Base-by-base conservation (phyloP, 2,797 vertebrate genomes). In the Tachyglossus aculeatus region DNA sequence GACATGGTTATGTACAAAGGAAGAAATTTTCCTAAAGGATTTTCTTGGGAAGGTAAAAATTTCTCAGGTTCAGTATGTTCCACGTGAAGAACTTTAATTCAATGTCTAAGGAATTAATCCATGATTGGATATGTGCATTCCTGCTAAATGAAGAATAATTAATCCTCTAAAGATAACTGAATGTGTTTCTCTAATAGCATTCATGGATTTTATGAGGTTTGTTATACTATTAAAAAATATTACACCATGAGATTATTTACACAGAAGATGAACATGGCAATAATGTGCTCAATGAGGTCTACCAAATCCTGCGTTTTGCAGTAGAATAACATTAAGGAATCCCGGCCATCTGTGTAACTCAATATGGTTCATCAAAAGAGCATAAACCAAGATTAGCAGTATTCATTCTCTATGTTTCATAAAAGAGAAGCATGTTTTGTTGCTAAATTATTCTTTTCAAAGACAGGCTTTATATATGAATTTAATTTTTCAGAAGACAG, bases 91-190 rank as follows among this genome's bases (percentile, higher is more conserved):
- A 66, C 54, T 77, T 84, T 9, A 79, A 33, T 80, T 76, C 68
- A n/a, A 73, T 67, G 66, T 82, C 56, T 25, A 47, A 64, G 22
- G 38, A 80, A 57, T 60, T 74, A 67, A 62, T 77, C 55, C 45
- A 37, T 47, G 34, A 72, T 67, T 78, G 54, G 38, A 77, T 57
- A 51, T n/a, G 1, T 21, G 29, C 19, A 22, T 66, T 74, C 65
- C 74, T 64, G 47, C 66, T 62, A 38, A 71, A 13, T 51, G 44
- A 78, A 78, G 56, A 84, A 77, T 78, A 80, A 78, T 55, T 68
- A 78, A 39, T 39, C 39, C 27, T 81, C 29, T 48, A 73, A 82
- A 68, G 39, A 72, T 79, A 78, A 82, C 38, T 33, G 77, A 69
- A 71, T 79, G 74, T 70, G 72, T 74, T 79, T 81, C 24, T 24